Base-by-base conservation (phyloP, 2,888 invertebrate species). In the Dioctria rufipes region DNA sequence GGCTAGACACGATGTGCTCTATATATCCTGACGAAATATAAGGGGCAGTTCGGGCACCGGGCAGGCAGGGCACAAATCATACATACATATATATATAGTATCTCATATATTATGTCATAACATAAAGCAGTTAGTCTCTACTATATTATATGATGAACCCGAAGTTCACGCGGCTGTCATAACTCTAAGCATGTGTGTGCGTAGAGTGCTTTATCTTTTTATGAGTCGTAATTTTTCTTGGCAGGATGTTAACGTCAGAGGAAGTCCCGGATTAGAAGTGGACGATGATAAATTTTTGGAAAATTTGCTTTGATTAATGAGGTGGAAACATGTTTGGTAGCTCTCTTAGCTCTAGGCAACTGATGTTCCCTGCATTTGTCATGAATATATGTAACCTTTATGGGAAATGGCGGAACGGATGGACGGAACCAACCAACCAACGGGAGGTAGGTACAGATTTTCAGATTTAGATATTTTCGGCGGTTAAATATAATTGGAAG, bases 241-340 rank as follows among this genome's bases (percentile, higher is more conserved):
- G 54, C 80, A 80, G 80, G 73, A 80, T 80, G 65, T 73, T 73
- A 80, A 71, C 54, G 80, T 80, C 71, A 73, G 63, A 73, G 13
- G 11, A 80, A 71, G 39, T 54, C 67, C 58, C 43, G 58, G 79
- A 79, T 60, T 79, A 67, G 66, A 69, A 67, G 60, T 79, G 78
- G 82, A 82, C 77, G 82, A 81, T 81, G 82, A 82, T 82, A 82
- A 82, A 82, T 81, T 82, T 81, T 78, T 80, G 77, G 73, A 73
- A 82, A 82, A 81, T 78, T 83, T 82, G 69, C 81, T 82, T 83
- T 84, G 84, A 84, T 83, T 83, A 83, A 83, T 83, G 83, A 83
- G 78, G 80, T 84, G 82, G 82, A 83, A 84, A 83, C 83, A 83
- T 81, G 82, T 82, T 82, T 81, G 78, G 78, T 82, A 78, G 82